Evolutionary conservation across 2,888 invertebrate species (phyloP).

Genomic region (Junonia oenone): DNA sequence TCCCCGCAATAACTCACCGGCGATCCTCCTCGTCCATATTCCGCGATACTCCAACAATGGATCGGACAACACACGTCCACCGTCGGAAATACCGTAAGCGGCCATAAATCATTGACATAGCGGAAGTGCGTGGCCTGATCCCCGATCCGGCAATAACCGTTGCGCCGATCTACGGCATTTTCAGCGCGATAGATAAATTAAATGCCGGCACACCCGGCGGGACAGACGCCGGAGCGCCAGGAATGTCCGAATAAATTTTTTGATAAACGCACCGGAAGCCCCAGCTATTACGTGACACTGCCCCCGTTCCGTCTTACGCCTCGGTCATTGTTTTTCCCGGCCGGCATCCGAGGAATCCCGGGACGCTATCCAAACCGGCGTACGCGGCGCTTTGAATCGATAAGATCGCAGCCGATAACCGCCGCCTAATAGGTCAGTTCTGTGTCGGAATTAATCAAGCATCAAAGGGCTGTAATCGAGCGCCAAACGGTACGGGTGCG

Average conservation of each 20-base stretch:
- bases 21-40: slow-evolving; percentile 65
- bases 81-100: slow-evolving; percentile 67
- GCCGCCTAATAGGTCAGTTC: slow-evolving; percentile 70
- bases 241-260: slow-evolving; percentile 76
- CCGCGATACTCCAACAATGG: slow-evolving; percentile 64
- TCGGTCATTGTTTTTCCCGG: slow-evolving; percentile 71
- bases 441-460: slow-evolving; percentile 77
- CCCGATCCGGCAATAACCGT: slow-evolving; percentile 59
- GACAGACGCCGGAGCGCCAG: slow-evolving; percentile 61
- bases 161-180: slow-evolving; percentile 63
- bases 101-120: slow-evolving; percentile 75
- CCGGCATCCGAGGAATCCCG: slow-evolving; percentile 61
- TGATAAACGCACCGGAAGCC: slow-evolving; percentile 75
- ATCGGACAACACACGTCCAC: slow-evolving; percentile 68
- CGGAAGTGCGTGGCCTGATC: slow-evolving; percentile 69
- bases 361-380: slow-evolving; percentile 58
- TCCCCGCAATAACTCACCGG: slow-evolving; percentile 65
- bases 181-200: slow-evolving; percentile 74
- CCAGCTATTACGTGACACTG: slow-evolving; percentile 71
- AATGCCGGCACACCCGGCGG: slow-evolving; percentile 69
- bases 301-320: slow-evolving; percentile 60
- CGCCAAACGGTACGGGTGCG: slow-evolving; percentile 55
- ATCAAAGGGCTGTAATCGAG: slow-evolving; percentile 68
- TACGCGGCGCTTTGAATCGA: slow-evolving; percentile 70
- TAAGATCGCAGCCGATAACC: slow-evolving; percentile 68